Conservation (phyloP, 1,140 invertebrate genomes). For the Oreohelix idahoensis region DNA sequence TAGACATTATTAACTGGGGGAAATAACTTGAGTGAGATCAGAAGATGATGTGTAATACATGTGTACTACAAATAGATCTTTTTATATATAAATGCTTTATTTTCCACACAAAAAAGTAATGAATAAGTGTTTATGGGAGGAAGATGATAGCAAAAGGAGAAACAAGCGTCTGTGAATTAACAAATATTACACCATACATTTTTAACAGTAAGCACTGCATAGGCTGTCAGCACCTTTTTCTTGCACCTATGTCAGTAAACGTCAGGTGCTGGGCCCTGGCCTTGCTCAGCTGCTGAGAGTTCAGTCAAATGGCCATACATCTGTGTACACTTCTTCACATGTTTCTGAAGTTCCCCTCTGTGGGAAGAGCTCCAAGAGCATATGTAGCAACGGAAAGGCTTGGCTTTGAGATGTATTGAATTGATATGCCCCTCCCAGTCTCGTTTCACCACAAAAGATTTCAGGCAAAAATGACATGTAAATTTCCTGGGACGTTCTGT, state of each 20-base stretch:
- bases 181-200: too few species aligned
- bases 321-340: slow-evolving; percentile 29
- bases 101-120: too few species aligned
- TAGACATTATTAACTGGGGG: too few species aligned
- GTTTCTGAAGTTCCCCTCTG: slow-evolving; percentile 36
- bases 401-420: slow-evolving; percentile 37
- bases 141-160: too few species aligned
- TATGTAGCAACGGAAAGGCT: slow-evolving; percentile 30
- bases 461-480: slow-evolving; percentile 28
- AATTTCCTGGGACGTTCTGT: slow-evolving; percentile 22
- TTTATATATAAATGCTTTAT: too few species aligned
- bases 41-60: too few species aligned
- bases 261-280: background rate
- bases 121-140: too few species aligned
- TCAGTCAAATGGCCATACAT: slow-evolving; percentile 20
- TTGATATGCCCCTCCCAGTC: slow-evolving; percentile 39
- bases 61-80: too few species aligned
- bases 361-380: slow-evolving; percentile 29
- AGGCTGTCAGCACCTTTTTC: too few species aligned
- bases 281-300: background rate
- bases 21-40: too few species aligned
- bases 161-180: too few species aligned
- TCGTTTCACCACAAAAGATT: slow-evolving; percentile 35
- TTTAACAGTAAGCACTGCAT: too few species aligned
- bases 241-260: slow-evolving; percentile 1